phyloP scores from a whole-genome alignment of 2,888 invertebrate species.

The Pollenia labialis region DNA sequence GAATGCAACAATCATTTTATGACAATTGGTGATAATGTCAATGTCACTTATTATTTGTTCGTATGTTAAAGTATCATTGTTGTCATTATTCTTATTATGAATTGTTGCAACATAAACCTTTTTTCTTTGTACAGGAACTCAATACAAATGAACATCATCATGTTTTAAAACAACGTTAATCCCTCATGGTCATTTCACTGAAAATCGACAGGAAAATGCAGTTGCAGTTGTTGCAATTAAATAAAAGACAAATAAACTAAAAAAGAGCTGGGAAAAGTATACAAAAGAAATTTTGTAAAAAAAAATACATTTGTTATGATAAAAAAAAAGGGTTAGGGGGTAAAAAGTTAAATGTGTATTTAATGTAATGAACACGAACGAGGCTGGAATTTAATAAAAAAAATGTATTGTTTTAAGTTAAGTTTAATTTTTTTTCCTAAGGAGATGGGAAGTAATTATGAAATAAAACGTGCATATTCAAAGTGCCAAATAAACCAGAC shows the following conservation, averaged over 20 bases:
- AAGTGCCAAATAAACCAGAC: too few species aligned
- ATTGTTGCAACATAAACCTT: conserved; percentile 9
- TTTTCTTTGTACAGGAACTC: conserved; percentile 18
- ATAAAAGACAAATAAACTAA: conserved; percentile 12
- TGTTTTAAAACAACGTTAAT: conserved; percentile 9
- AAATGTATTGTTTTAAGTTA: too few species aligned
- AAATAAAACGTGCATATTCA: too few species aligned
- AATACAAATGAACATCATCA: conserved; percentile 42
- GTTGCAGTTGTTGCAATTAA: conserved; percentile 39
- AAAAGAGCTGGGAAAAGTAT: not conserved
- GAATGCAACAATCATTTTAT: conserved; percentile 29
- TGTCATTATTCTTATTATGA: conserved; percentile 29
- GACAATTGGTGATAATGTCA: conserved; percentile 67
- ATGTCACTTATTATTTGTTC: conserved; percentile 56
- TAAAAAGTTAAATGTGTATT: too few species aligned
- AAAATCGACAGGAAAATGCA: conserved; percentile 48
- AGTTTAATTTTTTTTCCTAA: too few species aligned
- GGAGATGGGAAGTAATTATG: too few species aligned
- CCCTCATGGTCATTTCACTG: conserved; percentile 21
- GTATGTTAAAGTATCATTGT: not conserved
- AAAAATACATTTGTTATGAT: too few species aligned
- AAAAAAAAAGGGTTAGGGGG: too few species aligned
- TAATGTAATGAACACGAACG: too few species aligned
- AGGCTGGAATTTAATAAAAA: too few species aligned
- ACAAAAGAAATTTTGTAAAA: not conserved